A percentile compares a stretch with the other conserved stretches of the same genome.
phyloP scores from a whole-genome alignment of 2,888 invertebrate species.

The Hedychridium roseum region DNA sequence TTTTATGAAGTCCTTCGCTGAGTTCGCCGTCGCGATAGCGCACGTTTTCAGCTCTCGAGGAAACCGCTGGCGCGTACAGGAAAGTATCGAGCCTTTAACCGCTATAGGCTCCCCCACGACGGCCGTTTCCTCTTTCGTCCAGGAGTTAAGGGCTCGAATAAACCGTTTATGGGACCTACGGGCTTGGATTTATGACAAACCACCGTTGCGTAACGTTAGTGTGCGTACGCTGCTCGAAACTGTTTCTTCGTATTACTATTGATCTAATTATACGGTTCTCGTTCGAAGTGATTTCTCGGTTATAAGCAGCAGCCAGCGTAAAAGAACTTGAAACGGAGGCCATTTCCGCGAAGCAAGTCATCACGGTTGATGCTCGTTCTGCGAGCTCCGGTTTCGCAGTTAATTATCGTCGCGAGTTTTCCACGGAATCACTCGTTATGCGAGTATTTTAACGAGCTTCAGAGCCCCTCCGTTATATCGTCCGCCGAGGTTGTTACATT shows the following conservation, averaged over 20 bases:
- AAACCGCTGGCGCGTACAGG: constrained; percentile 8
- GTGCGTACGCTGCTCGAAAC: no score
- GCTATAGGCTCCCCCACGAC: constrained; percentile 10
- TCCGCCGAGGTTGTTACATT: neutral
- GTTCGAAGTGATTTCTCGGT: no score
- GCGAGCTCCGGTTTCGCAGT: constrained; percentile 34
- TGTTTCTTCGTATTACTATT: no score
- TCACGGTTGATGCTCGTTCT: no score
- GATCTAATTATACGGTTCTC: no score
- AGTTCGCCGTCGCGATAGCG: constrained; percentile 54
- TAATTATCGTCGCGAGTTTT: constrained; percentile 33
- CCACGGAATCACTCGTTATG: constrained; percentile 37
- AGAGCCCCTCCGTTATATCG: constrained; percentile 17
- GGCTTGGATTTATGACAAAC: constrained; percentile 24
- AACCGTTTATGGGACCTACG: constrained; percentile 30
- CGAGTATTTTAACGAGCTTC: constrained; percentile 39
- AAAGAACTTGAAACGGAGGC: no score
- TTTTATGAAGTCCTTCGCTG: constrained; percentile 55
- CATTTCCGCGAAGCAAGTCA: no score
- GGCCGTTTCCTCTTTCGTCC: no score
- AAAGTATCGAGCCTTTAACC: constrained; percentile 27
- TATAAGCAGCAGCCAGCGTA: no score
- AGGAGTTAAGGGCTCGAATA: constrained; percentile 30
- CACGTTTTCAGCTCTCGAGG: constrained; percentile 37
- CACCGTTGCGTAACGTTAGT: constrained; percentile 16